phyloP scores from a whole-genome alignment of 2,113 vertebrate species.

The Thoracochromis brauschi region DNA sequence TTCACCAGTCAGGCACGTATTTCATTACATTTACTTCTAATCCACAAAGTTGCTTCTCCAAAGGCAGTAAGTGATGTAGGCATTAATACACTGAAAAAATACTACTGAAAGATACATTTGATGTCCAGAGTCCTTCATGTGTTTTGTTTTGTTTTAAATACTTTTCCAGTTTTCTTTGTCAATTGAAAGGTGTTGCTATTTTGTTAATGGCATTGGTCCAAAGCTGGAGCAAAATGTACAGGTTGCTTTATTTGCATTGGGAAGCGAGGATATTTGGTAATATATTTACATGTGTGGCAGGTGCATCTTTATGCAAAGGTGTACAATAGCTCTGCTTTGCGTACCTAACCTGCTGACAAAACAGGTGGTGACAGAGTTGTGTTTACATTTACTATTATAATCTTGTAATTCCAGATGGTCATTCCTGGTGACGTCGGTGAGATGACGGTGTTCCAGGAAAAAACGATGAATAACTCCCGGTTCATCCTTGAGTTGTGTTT shows the following conservation, averaged over 20 bases:
- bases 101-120: not conserved
- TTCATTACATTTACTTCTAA: not conserved
- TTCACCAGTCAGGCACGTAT: not conserved
- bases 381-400: not conserved
- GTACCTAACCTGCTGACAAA: not conserved
- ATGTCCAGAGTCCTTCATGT: not conserved
- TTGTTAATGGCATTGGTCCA: not conserved
- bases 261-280: not conserved
- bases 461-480: slow-evolving; percentile 90
- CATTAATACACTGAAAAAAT: not conserved
- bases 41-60: not conserved
- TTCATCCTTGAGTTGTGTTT: slow-evolving; percentile 87
- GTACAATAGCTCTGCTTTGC: not conserved
- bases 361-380: not conserved
- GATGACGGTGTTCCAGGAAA: slow-evolving; percentile 96
- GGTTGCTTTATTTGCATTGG: slow-evolving; percentile 24
- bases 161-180: not conserved
- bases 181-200: not conserved
- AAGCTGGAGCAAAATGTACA: not conserved
- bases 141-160: not conserved
- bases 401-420: slow-evolving; percentile 80
- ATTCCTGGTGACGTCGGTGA: slow-evolving; percentile 92
- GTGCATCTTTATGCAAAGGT: slow-evolving; percentile 21
- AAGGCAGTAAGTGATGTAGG: not conserved
- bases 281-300: not conserved